Conservation (phyloP, 2,888 invertebrate genomes). For the Notodonta ziczac region DNA sequence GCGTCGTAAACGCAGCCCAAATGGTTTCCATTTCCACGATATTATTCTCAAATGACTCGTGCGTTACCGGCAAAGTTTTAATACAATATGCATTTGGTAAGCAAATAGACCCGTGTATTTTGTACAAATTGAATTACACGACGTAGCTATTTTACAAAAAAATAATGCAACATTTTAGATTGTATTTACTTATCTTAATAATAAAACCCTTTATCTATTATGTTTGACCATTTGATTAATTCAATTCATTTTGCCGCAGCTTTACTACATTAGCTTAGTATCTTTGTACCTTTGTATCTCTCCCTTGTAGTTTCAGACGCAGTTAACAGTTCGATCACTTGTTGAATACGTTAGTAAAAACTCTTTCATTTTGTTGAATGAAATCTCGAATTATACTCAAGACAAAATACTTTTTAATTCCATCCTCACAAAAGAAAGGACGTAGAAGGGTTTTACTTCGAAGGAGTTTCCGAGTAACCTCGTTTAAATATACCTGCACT, state of each 20-base stretch:
- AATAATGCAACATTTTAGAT: no score
- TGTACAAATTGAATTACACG: no score
- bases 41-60: constrained; percentile 5
- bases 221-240: not conserved
- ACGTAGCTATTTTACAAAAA: no score
- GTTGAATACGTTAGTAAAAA: constrained; percentile 19
- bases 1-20: constrained; percentile 6
- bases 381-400: constrained; percentile 5
- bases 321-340: constrained; percentile 12
- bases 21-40: constrained; percentile 11
- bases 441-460: constrained; percentile 5
- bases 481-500: constrained; percentile 23
- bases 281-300: not conserved
- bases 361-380: constrained; percentile 9
- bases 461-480: constrained; percentile 13
- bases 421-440: constrained; percentile 4
- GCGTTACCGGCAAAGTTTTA: not conserved
- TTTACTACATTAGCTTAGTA: not conserved
- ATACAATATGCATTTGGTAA: no score
- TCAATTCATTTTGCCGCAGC: not conserved
- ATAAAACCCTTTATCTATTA: no score
- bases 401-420: not conserved
- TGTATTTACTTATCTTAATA: no score
- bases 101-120: no score
- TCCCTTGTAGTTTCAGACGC: not conserved